phyloP scores from a whole-genome alignment of 2,797 vertebrate species.

The Chaunax sp. region DNA sequence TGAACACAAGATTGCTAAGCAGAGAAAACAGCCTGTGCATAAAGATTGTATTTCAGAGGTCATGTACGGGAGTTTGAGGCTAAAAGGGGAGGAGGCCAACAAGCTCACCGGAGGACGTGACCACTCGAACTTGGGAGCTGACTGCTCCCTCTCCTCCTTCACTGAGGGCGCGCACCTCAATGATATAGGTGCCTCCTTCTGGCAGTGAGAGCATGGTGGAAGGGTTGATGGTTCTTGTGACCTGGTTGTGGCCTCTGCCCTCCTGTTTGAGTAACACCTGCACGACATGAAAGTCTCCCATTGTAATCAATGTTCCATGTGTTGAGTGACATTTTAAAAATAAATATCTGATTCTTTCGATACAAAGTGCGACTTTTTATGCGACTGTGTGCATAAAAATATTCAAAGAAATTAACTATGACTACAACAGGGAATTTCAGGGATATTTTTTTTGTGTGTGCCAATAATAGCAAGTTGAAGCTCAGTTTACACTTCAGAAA shows the following conservation, averaged over 20 bases:
- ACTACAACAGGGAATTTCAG: not conserved
- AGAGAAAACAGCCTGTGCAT: constrained; percentile 44
- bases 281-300: not conserved
- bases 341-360: no score
- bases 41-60: constrained; percentile 42
- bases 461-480: no score
- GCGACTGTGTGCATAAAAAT: not conserved
- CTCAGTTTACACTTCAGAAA: no score
- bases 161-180: constrained; percentile 92
- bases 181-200: constrained; percentile 93
- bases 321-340: no score
- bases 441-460: no score
- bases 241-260: constrained; percentile 91
- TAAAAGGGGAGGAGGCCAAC: not conserved
- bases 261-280: constrained; percentile 95
- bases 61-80: not conserved
- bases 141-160: constrained; percentile 94
- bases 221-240: constrained; percentile 94
- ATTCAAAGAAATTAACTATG: not conserved
- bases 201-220: constrained; percentile 91
- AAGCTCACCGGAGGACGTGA: constrained; percentile 92
- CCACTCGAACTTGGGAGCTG: constrained; percentile 91
- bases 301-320: not conserved
- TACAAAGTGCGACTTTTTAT: no score
- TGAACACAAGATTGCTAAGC: constrained; percentile 39